Conservation (phyloP, 1,140 invertebrate genomes). For the Phymorhynchus buccinoides region DNA sequence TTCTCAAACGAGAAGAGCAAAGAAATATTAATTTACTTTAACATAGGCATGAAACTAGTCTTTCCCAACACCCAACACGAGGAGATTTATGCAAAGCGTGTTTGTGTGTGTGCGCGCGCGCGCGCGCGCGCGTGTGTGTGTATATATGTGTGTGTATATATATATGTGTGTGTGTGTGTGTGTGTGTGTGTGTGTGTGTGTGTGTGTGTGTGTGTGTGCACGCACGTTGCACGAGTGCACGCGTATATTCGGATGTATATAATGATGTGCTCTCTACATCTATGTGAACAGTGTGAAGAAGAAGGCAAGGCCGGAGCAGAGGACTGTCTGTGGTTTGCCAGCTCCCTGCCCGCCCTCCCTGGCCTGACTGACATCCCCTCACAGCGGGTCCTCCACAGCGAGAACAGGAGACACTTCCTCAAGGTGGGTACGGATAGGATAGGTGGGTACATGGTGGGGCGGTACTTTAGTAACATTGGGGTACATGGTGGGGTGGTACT, state of each 20-base stretch:
- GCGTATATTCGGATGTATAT: neutral
- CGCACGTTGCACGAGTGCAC: neutral
- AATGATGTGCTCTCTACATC: too few relatives aligned
- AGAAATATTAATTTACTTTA: too few relatives aligned
- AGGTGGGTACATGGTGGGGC: too few relatives aligned
- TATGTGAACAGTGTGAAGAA: neutral
- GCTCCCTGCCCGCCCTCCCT: neutral
- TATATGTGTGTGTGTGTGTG: neutral
- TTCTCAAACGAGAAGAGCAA: too few relatives aligned
- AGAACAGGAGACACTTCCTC: neutral
- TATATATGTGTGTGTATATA: neutral
- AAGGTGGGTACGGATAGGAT: slow-evolving; percentile 2
- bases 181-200: slow-evolving; percentile 14
- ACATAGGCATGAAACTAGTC: too few relatives aligned
- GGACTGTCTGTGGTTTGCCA: neutral
- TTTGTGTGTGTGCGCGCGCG: neutral
- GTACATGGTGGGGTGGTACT: too few relatives aligned
- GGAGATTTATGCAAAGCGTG: too few relatives aligned
- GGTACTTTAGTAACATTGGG: too few relatives aligned
- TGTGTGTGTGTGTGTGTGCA: neutral
- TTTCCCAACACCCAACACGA: too few relatives aligned
- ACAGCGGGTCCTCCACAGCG: neutral
- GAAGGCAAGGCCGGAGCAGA: neutral
- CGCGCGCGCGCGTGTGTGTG: neutral
- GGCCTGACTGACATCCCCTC: neutral